Evolutionary conservation across 2,888 invertebrate genomes (phyloP), one percentile per base, ranked within the genome.

Genomic region (Drosophila stalkeri): DNA sequence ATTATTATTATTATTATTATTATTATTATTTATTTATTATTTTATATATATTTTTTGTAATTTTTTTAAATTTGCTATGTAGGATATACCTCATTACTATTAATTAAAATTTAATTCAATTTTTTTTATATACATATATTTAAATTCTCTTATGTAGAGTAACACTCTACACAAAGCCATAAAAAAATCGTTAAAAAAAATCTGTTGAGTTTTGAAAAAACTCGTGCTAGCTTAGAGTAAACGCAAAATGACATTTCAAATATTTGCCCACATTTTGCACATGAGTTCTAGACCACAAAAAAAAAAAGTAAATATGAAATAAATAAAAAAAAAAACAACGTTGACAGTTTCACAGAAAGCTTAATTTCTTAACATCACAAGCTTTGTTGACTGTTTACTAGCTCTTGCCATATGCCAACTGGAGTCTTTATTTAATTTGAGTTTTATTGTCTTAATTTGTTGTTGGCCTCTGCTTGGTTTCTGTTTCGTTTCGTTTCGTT

Each of bases 391-490:
- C 37, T 35, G 23, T 23, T 54, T 54, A 39, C 37, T 14, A 39
- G 5, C 37, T 5, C 16, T 9, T 20, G 8, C n/a, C 37, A 16
- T 54, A 54, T 54, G 23, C 31, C 55, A 56, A 57, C 61, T 23
- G 18, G 37, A 73, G 52, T 49, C 56, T 49, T 74, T 64, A 51
- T 41, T 51, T 64, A 33, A 54, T 69, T 59, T 54, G n/a, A 18
- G 33, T 63, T 59, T 68, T 68, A 55, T 60, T 64, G 75, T 75
- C 55, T 54, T 66, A 54, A 54, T 66, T 65, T 39, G 31, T 18
- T 54, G 20, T 11, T 51, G 35, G 5, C 12, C 37, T 23, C 11
- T 14, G 52, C 27, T 41, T n/a, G 11, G 18, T 18, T n/a, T 27
- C 5, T 27, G 12, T 51, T 46, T 23, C 27, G 43, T 35, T 23